These are phyloP conservation scores for Hippocampus guttulatus DNA, from an alignment of 2,113 vertebrate genomes.

Conservation along the genomic window DNA sequence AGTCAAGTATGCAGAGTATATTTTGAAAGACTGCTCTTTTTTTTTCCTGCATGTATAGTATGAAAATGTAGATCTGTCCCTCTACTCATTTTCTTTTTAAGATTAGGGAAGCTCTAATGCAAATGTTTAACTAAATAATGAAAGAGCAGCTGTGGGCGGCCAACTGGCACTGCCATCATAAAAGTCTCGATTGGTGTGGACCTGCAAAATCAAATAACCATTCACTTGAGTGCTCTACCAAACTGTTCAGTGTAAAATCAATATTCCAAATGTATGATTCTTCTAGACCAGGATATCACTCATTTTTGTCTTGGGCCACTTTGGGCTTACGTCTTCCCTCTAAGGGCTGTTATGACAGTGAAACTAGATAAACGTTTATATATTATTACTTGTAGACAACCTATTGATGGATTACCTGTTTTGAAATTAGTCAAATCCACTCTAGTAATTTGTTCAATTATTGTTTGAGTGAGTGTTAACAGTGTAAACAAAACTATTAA, in stretches of 20 bases:
- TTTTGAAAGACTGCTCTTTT: not conserved
- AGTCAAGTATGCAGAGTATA: not conserved
- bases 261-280: slow-evolving; percentile 23
- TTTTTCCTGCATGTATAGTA: not conserved
- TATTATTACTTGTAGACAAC: too few species aligned
- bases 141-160: slow-evolving; percentile 14
- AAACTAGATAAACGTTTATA: too few species aligned
- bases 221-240: not conserved
- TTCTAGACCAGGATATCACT: slow-evolving; percentile 4
- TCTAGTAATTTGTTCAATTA: too few species aligned
- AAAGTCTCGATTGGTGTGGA: slow-evolving; percentile 9
- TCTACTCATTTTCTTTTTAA: slow-evolving; percentile 18
- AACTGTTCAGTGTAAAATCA: slow-evolving; percentile 2
- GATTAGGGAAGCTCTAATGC: slow-evolving; percentile 12
- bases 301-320: too few species aligned
- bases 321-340: too few species aligned
- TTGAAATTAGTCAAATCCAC: too few species aligned
- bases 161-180: slow-evolving; percentile 20
- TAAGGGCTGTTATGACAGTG: too few species aligned
- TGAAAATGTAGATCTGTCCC: not conserved
- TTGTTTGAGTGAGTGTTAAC: too few species aligned
- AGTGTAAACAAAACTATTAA: too few species aligned
- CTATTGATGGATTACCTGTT: too few species aligned
- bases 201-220: not conserved
- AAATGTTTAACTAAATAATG: slow-evolving; percentile 8